These are phyloP conservation scores for Allobates femoralis DNA, from an alignment of 2,797 vertebrate species.

Conservation along the genomic window DNA sequence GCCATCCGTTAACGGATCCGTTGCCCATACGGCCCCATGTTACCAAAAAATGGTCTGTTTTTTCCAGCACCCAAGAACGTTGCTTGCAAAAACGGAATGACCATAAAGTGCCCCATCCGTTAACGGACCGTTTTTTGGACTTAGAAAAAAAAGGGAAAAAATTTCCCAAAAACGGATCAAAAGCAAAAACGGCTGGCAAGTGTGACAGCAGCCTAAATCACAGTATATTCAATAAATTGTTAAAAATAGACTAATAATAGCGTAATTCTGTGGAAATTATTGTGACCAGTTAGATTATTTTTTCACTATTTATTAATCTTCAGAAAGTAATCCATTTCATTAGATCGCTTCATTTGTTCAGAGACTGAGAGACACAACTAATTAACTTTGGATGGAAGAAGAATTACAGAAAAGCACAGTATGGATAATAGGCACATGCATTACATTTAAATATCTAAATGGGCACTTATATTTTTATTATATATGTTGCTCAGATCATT, in stretches of 20 bases:
- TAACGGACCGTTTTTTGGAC: too few relatives aligned
- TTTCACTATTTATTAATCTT: constrained; percentile 32
- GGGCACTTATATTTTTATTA: not conserved
- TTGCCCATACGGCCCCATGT: too few relatives aligned
- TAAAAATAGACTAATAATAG: constrained; percentile 2
- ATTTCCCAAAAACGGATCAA: too few relatives aligned
- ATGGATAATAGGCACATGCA: constrained; percentile 7
- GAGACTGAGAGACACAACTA: constrained; percentile 28
- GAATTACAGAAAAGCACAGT: not conserved
- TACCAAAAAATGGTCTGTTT: not conserved
- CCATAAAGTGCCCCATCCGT: too few relatives aligned
- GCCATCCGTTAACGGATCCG: too few relatives aligned
- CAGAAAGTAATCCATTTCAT: constrained; percentile 30
- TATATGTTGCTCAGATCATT: not conserved
- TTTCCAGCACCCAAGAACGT: too few relatives aligned
- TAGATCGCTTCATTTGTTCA: constrained; percentile 49
- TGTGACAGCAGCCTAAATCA: too few relatives aligned
- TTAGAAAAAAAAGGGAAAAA: too few relatives aligned
- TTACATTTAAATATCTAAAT: not conserved
- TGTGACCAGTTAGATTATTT: not conserved
- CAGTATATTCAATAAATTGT: not conserved
- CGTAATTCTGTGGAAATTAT: not conserved
- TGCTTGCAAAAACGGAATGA: too few relatives aligned
- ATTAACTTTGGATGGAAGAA: constrained; percentile 32
- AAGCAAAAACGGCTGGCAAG: too few relatives aligned